Conservation (phyloP, 2,888 invertebrate species). For the Leptopilina syphax region DNA sequence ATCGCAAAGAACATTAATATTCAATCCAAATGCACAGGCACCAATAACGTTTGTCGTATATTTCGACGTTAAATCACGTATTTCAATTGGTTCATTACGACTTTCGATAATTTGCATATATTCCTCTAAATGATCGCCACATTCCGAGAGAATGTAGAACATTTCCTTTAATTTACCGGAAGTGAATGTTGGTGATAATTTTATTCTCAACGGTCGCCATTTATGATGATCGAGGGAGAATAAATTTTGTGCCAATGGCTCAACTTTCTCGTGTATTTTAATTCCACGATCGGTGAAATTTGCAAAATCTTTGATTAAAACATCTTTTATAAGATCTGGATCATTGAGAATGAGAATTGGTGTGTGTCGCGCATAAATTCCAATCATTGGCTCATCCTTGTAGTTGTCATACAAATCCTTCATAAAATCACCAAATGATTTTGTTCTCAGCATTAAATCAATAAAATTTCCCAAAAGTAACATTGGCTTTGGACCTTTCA, state of each 20-base stretch:
- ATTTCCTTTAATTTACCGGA: slow-evolving; percentile 78
- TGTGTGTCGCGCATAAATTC: slow-evolving; percentile 70
- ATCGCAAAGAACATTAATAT: slow-evolving; percentile 70
- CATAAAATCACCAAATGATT: slow-evolving; percentile 39
- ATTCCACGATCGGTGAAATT: slow-evolving; percentile 66
- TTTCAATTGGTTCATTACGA: slow-evolving; percentile 56
- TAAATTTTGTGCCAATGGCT: slow-evolving; percentile 75
- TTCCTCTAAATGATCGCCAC: slow-evolving; percentile 73
- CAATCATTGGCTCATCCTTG: slow-evolving; percentile 68
- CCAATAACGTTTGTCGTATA: slow-evolving; percentile 76
- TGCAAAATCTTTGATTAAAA: slow-evolving; percentile 77
- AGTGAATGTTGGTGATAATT: slow-evolving; percentile 78
- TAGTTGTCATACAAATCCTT: slow-evolving; percentile 53
- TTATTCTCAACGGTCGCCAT: slow-evolving; percentile 78
- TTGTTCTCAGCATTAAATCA: slow-evolving; percentile 58
- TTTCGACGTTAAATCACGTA: slow-evolving; percentile 69
- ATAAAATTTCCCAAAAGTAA: slow-evolving; percentile 76
- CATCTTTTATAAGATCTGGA: slow-evolving; percentile 72
- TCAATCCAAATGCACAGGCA: slow-evolving; percentile 74
- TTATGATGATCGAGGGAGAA: slow-evolving; percentile 76
- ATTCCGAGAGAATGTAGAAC: slow-evolving; percentile 76
- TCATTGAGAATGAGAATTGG: slow-evolving; percentile 74
- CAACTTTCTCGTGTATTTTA: slow-evolving; percentile 64
- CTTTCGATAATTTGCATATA: slow-evolving; percentile 71
- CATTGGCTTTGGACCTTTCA: slow-evolving; percentile 73